A percentile compares a stretch with the other conserved stretches of the same genome.
Evolutionary conservation across 2,797 vertebrate species (phyloP).

Genomic region (Diglossa cyanea): DNA sequence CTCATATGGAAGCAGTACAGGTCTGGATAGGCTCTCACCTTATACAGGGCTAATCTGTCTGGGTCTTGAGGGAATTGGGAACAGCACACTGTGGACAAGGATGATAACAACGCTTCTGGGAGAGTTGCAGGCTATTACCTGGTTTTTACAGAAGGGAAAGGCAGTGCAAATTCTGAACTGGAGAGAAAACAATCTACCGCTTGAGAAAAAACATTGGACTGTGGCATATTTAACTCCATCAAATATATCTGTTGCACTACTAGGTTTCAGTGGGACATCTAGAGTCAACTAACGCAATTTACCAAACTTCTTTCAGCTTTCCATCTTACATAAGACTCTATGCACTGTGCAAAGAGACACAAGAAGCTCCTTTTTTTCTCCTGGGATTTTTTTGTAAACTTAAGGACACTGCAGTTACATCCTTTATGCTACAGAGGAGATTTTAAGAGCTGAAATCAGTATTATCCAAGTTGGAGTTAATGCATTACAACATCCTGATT

Average conservation of each 20-base stretch:
- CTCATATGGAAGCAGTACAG: constrained; percentile 18
- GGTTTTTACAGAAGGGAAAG: constrained; percentile 65
- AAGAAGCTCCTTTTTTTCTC: constrained; percentile 2
- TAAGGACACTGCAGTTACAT: neutral
- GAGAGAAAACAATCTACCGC: constrained; percentile 37
- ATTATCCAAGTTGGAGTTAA: neutral
- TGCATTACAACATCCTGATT: neutral
- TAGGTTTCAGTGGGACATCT: neutral
- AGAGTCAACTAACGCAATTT: neutral
- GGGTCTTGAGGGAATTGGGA: constrained; percentile 46
- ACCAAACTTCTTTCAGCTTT: neutral
- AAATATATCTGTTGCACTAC: neutral
- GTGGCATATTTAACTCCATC: neutral
- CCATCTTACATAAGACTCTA: neutral
- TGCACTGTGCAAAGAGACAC: neutral
- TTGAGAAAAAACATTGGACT: constrained; percentile 32
- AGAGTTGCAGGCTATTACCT: constrained; percentile 56
- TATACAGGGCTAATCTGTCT: constrained; percentile 29
- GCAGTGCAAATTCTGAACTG: constrained; percentile 55
- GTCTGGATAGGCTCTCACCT: constrained; percentile 54
- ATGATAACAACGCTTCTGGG: constrained; percentile 29
- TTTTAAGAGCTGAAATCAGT: neutral
- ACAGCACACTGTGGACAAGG: constrained; percentile 61
- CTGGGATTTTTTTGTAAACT: neutral
- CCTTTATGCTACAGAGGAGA: neutral